Evolutionary conservation across 2,113 vertebrate species (phyloP).

Genomic region (Vimba vimba): DNA sequence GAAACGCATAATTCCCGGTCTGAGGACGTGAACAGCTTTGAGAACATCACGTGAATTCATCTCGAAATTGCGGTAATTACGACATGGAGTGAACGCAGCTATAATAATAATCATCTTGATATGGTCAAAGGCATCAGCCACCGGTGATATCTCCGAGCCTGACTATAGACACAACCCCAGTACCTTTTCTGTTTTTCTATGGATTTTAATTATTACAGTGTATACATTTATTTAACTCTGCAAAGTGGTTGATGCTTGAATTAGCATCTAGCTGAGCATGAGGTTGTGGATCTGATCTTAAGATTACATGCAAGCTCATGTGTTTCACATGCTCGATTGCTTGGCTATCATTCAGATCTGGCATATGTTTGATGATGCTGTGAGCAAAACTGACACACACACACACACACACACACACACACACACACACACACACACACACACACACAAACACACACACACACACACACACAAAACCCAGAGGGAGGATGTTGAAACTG

Average conservation of each 20-base stretch:
- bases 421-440: too few relatives aligned
- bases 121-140: too few relatives aligned
- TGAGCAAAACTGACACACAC: conserved; percentile 2
- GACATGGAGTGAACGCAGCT: too few relatives aligned
- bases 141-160: too few relatives aligned
- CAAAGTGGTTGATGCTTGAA: not conserved
- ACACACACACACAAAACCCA: not conserved
- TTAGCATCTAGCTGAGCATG: not conserved
- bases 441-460: not conserved
- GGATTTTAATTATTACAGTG: not conserved
- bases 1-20: too few relatives aligned
- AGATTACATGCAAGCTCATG: not conserved
- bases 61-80: too few relatives aligned
- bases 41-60: too few relatives aligned
- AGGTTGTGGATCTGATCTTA: not conserved
- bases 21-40: too few relatives aligned
- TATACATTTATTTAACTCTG: not conserved
- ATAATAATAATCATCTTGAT: too few relatives aligned
- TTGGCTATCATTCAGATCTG: conserved; percentile 8
- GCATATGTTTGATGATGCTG: not conserved
- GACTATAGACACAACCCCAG: not conserved
- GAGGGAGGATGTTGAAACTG: not conserved
- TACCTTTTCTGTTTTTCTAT: not conserved
- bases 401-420: too few relatives aligned
- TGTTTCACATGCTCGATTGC: not conserved